phyloP scores from a whole-genome alignment of 2,797 vertebrate genomes.

The Holocentrus rufus region DNA sequence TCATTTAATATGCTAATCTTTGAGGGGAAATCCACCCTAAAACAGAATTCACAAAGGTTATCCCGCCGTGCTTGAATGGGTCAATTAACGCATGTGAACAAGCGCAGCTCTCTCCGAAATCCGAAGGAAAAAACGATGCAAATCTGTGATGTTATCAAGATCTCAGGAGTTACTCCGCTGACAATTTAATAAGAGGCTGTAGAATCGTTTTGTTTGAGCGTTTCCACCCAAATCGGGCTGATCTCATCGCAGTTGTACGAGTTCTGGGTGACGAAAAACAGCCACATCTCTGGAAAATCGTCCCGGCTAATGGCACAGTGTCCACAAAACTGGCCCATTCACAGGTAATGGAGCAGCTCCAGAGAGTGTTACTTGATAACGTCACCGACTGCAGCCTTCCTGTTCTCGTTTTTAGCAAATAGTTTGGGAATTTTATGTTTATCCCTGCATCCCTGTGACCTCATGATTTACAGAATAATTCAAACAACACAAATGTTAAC shows the following conservation, averaged over 20 bases:
- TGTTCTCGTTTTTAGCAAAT: background rate
- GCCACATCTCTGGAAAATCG: constrained; percentile 33
- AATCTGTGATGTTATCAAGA: constrained; percentile 35
- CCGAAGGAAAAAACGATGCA: constrained; percentile 23
- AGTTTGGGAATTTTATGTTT: too few species aligned
- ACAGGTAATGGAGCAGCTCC: constrained; percentile 32
- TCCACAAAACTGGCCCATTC: constrained; percentile 15
- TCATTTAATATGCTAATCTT: constrained; percentile 53
- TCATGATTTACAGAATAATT: too few species aligned
- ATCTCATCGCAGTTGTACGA: constrained; percentile 27
- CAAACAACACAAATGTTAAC: background rate
- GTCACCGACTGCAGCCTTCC: constrained; percentile 10
- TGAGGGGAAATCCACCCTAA: constrained; percentile 38
- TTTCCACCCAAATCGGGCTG: constrained; percentile 16
- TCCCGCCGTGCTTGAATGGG: background rate
- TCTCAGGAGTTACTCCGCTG: constrained; percentile 39
- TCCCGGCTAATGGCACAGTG: background rate
- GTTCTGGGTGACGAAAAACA: constrained; percentile 29
- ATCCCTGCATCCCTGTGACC: too few species aligned
- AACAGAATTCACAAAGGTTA: background rate
- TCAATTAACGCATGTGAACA: constrained; percentile 9
- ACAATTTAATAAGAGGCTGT: constrained; percentile 39
- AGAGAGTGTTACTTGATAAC: constrained; percentile 33
- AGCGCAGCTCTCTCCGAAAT: constrained; percentile 11
- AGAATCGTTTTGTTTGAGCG: constrained; percentile 33